phyloP scores from a whole-genome alignment of 37 sponge, comb jelly and placozoan genomes.

The Theonella swinhoei region DNA sequence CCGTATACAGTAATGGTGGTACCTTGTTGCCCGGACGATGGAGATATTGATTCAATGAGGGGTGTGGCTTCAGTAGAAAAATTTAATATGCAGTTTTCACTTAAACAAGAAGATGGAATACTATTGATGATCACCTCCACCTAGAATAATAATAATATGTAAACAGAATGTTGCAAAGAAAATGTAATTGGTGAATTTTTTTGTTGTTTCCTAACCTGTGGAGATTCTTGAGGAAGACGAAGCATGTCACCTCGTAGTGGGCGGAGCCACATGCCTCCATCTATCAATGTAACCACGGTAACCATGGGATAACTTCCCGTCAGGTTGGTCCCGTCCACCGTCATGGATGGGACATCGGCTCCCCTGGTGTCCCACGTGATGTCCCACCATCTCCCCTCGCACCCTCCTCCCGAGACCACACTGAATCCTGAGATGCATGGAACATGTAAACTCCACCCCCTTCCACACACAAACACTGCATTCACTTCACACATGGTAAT shows the following conservation, averaged over 20 bases:
- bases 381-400: slow-evolving; percentile 61
- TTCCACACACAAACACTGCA: no score
- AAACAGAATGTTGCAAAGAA: background rate
- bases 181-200: background rate
- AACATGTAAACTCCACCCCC: background rate
- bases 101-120: slow-evolving; percentile 77
- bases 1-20: slow-evolving; percentile 83
- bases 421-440: slow-evolving; percentile 18
- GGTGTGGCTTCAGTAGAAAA: slow-evolving; percentile 41
- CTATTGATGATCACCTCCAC: slow-evolving; percentile 78
- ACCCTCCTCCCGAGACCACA: slow-evolving; percentile 41
- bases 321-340: slow-evolving; percentile 18
- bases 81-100: slow-evolving; percentile 58
- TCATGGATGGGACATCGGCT: slow-evolving; percentile 65
- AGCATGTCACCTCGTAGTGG: slow-evolving; percentile 86
- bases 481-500: no score
- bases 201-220: slow-evolving; percentile 86
- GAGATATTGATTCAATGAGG: slow-evolving; percentile 6
- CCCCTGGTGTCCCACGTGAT: slow-evolving; percentile 54
- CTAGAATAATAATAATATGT: slow-evolving; percentile 16
- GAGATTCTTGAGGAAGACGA: slow-evolving; percentile 57
- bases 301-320: slow-evolving; percentile 24
- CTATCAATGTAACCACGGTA: slow-evolving; percentile 5
- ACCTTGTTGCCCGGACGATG: slow-evolving; percentile 56
- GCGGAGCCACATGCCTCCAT: slow-evolving; percentile 74